These are phyloP conservation scores for Agapornis roseicollis DNA, from an alignment of 2,113 vertebrate species.

Conservation along the genomic window DNA sequence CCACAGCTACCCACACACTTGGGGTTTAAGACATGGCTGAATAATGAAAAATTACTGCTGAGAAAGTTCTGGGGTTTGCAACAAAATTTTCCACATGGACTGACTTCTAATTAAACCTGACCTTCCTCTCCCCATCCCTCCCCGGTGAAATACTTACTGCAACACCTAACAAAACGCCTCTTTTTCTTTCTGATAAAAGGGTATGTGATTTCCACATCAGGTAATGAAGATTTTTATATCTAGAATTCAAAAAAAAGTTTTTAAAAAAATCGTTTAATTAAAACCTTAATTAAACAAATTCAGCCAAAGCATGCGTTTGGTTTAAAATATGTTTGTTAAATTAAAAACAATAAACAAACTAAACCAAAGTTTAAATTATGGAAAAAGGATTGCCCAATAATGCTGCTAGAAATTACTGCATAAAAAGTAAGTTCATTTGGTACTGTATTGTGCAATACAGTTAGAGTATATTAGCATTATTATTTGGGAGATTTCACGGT, in stretches of 20 bases:
- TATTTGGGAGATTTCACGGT: not conserved
- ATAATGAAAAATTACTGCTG: not conserved
- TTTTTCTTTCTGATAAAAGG: not conserved
- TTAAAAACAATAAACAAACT: not conserved
- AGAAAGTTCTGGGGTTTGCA: not conserved
- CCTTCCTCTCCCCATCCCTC: not conserved
- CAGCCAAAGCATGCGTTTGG: not conserved
- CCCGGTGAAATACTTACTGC: not conserved
- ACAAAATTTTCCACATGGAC: not conserved
- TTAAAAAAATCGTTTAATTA: not conserved
- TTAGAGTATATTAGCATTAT: not conserved
- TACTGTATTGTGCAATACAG: not conserved
- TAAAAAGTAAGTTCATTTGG: not conserved
- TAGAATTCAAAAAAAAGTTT: not conserved
- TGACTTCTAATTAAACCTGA: not conserved
- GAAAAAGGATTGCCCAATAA: not conserved
- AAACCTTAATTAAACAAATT: not conserved
- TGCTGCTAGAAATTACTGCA: not conserved
- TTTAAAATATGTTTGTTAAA: not conserved
- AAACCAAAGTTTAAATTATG: not conserved
- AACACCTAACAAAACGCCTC: not conserved
- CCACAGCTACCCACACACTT: not conserved
- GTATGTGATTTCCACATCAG: not conserved
- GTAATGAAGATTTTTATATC: not conserved
- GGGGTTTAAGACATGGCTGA: not conserved